Base-by-base conservation (phyloP, 2,113 vertebrate species). In the Tricholaema leucomelas region DNA sequence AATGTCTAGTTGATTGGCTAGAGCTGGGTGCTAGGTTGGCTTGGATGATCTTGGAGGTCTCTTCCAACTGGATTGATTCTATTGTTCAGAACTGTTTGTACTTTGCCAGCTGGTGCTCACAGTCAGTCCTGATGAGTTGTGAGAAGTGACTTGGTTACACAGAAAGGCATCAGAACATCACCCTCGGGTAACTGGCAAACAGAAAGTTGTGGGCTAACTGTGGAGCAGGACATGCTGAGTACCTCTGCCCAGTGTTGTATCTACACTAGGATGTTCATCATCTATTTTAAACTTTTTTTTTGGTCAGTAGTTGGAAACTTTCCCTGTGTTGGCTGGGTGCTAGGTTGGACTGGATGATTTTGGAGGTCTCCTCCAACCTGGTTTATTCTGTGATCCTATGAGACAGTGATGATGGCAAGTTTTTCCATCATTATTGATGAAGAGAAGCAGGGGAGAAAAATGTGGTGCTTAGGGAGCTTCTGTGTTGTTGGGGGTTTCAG, bases 341-440 rank as follows among this genome's bases (percentile, higher is more conserved):
- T n/a, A n/a, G n/a, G n/a, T n/a, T n/a, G n/a, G n/a, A n/a, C n/a
- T n/a, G n/a, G n/a, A n/a, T n/a, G n/a, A n/a, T n/a, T n/a, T n/a
- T n/a, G n/a, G n/a, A n/a, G n/a, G n/a, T n/a, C n/a, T n/a, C n/a
- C n/a, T n/a, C n/a, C n/a, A n/a, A n/a, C n/a, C n/a, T n/a, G n/a
- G n/a, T n/a, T n/a, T n/a, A n/a, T n/a, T n/a, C n/a, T n/a, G n/a
- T n/a, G n/a, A n/a, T n/a, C n/a, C n/a, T n/a, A n/a, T n/a, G 35
- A 21, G 27, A 71, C 38, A 55, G 33, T 12, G 5, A 66, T 74
- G 84, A 83, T 92, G 69, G 60, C 81, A 95, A 90, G 50, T 81
- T 93, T 94, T 89, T 58, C 59, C 31, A 18, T 73, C 30, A 35
- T 90, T 92, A 64, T 93, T 92, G 85, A 91, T 93, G 81, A 74